A percentile compares a stretch with the other conserved stretches of the same genome.
Evolutionary conservation across 23 tunicate species (phyloP).

Genomic region (Halocynthia roretzi): DNA sequence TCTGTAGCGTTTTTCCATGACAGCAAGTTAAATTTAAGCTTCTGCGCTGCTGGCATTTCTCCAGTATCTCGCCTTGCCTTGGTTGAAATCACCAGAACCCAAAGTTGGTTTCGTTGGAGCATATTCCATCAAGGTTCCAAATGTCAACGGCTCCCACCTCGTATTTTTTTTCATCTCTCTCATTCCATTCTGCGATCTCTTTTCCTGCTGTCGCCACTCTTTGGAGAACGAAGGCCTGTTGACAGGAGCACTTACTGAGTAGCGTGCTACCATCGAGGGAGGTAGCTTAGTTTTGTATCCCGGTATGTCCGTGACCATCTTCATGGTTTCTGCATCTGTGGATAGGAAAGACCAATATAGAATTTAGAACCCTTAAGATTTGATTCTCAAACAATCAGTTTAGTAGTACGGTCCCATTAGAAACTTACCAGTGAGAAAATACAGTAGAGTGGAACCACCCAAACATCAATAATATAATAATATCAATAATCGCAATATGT

Average conservation of each 20-base stretch:
- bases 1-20: too few relatives aligned
- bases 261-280: conserved; percentile 58
- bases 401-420: too few relatives aligned
- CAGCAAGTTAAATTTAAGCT: too few relatives aligned
- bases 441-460: too few relatives aligned
- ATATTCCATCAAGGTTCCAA: conserved; percentile 84
- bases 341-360: not conserved
- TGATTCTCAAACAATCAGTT: too few relatives aligned
- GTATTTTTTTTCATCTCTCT: not conserved
- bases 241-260: conserved; percentile 69
- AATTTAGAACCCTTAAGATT: not conserved
- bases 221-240: conserved; percentile 10
- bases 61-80: conserved; percentile 64
- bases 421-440: too few relatives aligned
- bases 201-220: conserved; percentile 18
- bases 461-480: too few relatives aligned
- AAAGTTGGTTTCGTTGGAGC: conserved; percentile 35
- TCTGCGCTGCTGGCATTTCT: not conserved
- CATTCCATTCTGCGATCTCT: not conserved
- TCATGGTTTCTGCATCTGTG: conserved; percentile 39
- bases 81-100: conserved; percentile 50
- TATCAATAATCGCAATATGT: too few relatives aligned
- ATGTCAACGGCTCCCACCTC: conserved; percentile 83
- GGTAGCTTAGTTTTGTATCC: conserved; percentile 59
- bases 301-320: conserved; percentile 87